Base-by-base conservation (phyloP, 2,113 vertebrate genomes). In the Python bivittatus region DNA sequence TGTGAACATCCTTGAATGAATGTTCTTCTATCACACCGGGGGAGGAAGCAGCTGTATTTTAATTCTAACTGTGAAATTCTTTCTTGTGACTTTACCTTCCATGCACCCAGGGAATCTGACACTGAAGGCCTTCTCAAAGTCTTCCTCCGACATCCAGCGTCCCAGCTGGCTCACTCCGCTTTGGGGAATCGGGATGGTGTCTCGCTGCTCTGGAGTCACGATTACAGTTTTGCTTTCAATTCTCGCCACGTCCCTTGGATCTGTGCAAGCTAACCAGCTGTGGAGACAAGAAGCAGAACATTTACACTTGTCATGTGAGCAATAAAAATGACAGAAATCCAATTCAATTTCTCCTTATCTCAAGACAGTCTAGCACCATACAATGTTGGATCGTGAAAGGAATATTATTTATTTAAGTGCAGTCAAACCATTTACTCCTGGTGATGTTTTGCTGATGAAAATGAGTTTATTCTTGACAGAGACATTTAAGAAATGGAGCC, bases 141-240 rank as follows among this genome's bases (percentile, higher is more conserved):
- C 98, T 44, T 98, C 98, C 15, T 97, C 98, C 0, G 98, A 99
- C 99, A 99, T 99, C 99, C 99, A 99, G 92, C 97, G 97, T 0
- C 99, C 99, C 90, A 99, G 97, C 94, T 99, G 99, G 96, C 99
- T 99, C 83, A 95, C 93, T 90, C 98, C 98, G 0, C 95, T 97
- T 86, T 95, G 95, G 1, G 99, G 98, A 0, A 98, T 94, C 0
- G 99, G 99, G 56, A 98, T 98, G 0, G 99, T 98, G 90, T 99
- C 98, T 95, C 97, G 97, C 96, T 98, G 98, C 42, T 99, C 98
- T 61, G 68, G 97, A 89, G 99, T 99, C 56, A 99, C 97, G 42
- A 99, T 99, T 87, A 99, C 99, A 0, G 99, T 99, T 97, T 98
- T 99, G 94, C 99, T 99, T 97, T 99, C 99, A 8, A 99, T 98